phyloP scores from a whole-genome alignment of 2,113 vertebrate species.

The Cochlearius cochlearius region DNA sequence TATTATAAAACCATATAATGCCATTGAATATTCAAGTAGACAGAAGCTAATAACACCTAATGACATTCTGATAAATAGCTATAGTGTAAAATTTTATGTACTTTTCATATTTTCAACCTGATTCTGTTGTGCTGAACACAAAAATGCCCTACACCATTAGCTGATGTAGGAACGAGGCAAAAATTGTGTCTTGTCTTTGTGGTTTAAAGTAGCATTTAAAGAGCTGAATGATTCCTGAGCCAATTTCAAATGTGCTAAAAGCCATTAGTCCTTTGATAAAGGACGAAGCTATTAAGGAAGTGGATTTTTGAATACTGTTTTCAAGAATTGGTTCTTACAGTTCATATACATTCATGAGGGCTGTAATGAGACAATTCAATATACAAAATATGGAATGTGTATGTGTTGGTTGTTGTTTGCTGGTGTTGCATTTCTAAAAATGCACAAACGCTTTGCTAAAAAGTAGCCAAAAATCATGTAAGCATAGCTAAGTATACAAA shows the following conservation, averaged over 20 bases:
- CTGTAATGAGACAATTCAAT: neutral
- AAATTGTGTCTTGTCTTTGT: neutral
- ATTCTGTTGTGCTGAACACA: neutral
- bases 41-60: neutral
- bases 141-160: neutral
- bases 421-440: neutral
- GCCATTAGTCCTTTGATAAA: neutral
- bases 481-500: neutral
- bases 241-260: neutral
- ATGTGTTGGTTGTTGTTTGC: neutral
- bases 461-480: neutral
- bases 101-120: neutral
- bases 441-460: neutral
- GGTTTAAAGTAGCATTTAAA: neutral
- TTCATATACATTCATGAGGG: neutral
- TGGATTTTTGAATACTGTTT: neutral
- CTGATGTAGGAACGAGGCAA: neutral
- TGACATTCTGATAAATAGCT: neutral
- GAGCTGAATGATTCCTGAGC: neutral
- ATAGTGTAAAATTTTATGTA: neutral
- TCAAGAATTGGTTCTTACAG: neutral
- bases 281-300: neutral
- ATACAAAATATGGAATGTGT: neutral
- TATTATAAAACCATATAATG: neutral
- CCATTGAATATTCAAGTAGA: neutral